These are phyloP conservation scores for Lepidothrix coronata DNA, from an alignment of 2,113 vertebrate genomes.

Conservation along the genomic window DNA sequence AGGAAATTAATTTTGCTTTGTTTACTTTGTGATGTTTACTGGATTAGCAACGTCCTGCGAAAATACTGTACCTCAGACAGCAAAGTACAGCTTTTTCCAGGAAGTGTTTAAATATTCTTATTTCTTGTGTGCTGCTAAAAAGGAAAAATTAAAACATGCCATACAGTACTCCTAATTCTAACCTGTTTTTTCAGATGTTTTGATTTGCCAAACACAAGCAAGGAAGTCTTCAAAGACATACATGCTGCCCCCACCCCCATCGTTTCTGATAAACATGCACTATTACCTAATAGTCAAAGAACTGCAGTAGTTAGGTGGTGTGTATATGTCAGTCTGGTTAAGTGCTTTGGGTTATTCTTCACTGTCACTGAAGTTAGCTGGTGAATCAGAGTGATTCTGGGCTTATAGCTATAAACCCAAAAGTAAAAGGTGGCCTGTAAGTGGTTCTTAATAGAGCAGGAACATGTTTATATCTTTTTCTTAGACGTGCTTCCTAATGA, in stretches of 20 bases:
- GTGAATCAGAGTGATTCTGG: not conserved
- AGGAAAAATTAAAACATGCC: not conserved
- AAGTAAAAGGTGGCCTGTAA: not conserved
- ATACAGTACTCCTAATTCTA: not conserved
- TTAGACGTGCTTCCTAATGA: not conserved
- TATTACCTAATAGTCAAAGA: not conserved
- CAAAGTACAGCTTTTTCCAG: not conserved
- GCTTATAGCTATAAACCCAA: not conserved
- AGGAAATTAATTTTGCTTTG: constrained; percentile 7
- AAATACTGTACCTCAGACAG: not conserved
- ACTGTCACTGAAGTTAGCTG: not conserved
- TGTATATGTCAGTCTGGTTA: not conserved
- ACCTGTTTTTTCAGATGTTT: not conserved
- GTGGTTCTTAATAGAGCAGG: not conserved
- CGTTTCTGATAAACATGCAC: not conserved
- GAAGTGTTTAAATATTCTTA: not conserved
- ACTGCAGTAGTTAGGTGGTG: not conserved
- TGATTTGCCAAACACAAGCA: not conserved
- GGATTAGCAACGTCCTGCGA: not conserved
- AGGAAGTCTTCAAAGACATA: not conserved
- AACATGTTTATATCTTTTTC: not conserved
- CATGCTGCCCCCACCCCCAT: not conserved
- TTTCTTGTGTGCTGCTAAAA: not conserved
- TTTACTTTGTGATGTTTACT: not conserved
- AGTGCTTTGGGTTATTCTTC: not conserved